These are phyloP conservation scores for Ptychobarbus kaznakovi DNA, from an alignment of 2,797 vertebrate species.

Conservation along the genomic window DNA sequence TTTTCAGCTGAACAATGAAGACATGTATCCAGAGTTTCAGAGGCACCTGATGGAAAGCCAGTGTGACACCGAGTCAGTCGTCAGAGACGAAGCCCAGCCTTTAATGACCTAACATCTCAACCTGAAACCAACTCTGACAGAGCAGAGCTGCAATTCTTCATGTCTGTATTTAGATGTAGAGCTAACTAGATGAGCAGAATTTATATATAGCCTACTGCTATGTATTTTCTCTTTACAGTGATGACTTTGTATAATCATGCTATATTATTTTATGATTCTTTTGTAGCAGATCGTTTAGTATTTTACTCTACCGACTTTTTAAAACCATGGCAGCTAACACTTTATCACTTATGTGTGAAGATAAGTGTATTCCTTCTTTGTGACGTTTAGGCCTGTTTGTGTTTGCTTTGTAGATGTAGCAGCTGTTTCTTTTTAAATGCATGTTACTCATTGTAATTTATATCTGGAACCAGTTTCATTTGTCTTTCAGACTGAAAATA, in stretches of 20 bases:
- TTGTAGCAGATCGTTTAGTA: not conserved
- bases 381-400: not conserved
- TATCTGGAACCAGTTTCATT: not conserved
- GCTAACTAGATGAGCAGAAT: not conserved
- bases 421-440: not conserved
- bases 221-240: not conserved
- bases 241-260: not conserved
- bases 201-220: too few relatives aligned
- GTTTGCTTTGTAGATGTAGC: not conserved
- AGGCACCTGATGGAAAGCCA: not conserved
- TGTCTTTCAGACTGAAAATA: not conserved
- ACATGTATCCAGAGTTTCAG: constrained; percentile 19
- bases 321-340: not conserved
- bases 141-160: fast-evolving
- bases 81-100: constrained; percentile 7
- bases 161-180: not conserved
- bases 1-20: constrained; percentile 25
- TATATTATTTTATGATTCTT: not conserved
- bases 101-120: constrained; percentile 19
- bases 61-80: not conserved
- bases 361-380: not conserved
- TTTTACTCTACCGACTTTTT: not conserved
- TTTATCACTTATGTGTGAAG: not conserved
- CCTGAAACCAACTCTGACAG: not conserved
- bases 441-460: not conserved